phyloP scores from a whole-genome alignment of 2,797 vertebrate species.

The Mormyrus proboscirostris region DNA sequence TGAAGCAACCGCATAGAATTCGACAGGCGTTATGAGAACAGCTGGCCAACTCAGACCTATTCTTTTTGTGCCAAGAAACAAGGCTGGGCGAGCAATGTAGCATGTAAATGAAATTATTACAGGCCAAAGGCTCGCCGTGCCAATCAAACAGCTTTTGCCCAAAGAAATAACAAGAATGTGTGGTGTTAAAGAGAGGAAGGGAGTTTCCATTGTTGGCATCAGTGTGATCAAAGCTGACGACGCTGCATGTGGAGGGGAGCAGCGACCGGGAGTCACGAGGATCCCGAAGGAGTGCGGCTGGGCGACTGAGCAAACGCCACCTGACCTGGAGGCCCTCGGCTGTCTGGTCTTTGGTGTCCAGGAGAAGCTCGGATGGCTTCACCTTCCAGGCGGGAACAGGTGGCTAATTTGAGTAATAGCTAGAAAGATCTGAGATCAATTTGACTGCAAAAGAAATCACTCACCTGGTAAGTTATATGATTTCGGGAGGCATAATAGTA shows the following conservation, averaged over 20 bases:
- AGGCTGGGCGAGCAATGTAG: neutral
- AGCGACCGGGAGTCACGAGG: neutral
- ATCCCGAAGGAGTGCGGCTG: neutral
- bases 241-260: neutral
- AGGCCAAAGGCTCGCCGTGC: neutral
- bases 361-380: neutral
- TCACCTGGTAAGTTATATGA: neutral
- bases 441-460: neutral
- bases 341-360: neutral
- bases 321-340: neutral
- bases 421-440: neutral
- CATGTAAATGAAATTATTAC: neutral
- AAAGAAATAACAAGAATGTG: neutral
- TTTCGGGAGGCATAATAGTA: neutral
- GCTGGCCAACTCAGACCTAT: neutral
- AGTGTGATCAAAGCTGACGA: neutral
- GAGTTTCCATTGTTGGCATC: neutral
- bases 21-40: neutral
- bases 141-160: neutral
- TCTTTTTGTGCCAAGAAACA: neutral
- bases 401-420: neutral
- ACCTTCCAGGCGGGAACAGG: neutral
- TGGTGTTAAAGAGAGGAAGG: neutral
- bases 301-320: neutral
- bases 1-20: slow-evolving; percentile 1